phyloP scores from a whole-genome alignment of 2,888 invertebrate species.

The Dioctria linearis region DNA sequence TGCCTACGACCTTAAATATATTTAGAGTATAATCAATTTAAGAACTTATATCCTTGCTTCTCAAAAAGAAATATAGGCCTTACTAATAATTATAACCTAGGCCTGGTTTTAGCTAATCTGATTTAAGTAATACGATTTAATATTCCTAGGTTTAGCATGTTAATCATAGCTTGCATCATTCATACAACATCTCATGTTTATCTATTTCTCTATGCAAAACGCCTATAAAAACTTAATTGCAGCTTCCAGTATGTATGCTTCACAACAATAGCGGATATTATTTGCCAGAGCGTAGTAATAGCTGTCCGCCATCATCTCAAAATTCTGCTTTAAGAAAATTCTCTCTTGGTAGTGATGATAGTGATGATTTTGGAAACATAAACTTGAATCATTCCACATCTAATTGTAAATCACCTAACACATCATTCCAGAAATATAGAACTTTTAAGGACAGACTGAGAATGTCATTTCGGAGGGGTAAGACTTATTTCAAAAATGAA shows the following conservation, averaged over 20 bases:
- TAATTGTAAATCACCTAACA: constrained; percentile 44
- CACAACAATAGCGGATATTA: constrained; percentile 24
- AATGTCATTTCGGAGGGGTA: constrained; percentile 67
- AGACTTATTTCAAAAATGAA: constrained; percentile 64
- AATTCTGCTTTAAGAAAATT: constrained; percentile 24
- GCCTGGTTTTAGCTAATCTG: no score
- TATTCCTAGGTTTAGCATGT: no score
- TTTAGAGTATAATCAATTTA: no score
- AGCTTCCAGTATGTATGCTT: constrained; percentile 37
- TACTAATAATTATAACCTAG: no score
- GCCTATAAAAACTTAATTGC: constrained; percentile 29
- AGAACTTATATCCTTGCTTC: no score
- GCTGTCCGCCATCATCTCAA: constrained; percentile 37
- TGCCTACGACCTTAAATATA: no score
- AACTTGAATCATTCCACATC: constrained; percentile 44
- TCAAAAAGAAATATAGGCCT: no score
- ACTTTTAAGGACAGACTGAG: constrained; percentile 66
- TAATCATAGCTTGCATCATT: no score
- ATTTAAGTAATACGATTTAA: no score
- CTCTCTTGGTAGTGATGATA: constrained; percentile 27
- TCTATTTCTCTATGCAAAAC: background rate
- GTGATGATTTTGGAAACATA: constrained; percentile 7
- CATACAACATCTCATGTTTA: background rate
- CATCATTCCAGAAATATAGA: constrained; percentile 61
- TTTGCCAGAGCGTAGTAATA: constrained; percentile 46